Base-by-base conservation (phyloP, 2,797 vertebrate species). In the Coilia nasus region DNA sequence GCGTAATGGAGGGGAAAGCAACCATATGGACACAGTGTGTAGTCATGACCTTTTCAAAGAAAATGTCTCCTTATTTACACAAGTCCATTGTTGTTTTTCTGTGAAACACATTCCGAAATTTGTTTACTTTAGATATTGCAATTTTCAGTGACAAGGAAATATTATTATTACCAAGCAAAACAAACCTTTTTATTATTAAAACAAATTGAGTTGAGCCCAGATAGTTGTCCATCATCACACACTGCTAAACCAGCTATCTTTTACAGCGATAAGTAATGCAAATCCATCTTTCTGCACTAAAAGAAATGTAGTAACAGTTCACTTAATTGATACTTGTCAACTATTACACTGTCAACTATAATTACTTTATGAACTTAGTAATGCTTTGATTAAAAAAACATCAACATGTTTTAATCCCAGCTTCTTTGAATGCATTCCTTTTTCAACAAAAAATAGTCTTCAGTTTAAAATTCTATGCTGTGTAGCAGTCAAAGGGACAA, bases 11-110 rank as follows among this genome's bases (percentile, higher is more conserved):
- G 71, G 31, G 71, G 71, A 78, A 78, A 44, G 71, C 71, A 0
- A 78, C 71, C 71, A 78, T 78, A 78, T 78, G 71, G 71, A 21
- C 71, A n/a, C 71, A 64, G 60, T 78, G 71, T 78, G 71, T 44
- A 78, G 14, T 41, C 15, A 78, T 78, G 71, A 78, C 71, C 71
- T 78, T 78, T 78, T 31, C 35, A 17, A 6, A 17, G 35, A 78
- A 78, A 78, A 78, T 11, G 41, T 41, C 31, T 78, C 6, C 35
- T 21, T 78, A 78, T 78, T 78, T 78, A 44, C 31, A 78, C 35
- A 78, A 17, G 19, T 15, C 6, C 6, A 28, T 71, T 71, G 25
- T 31, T 71, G 25, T 64, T 11, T 25, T 64, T 14, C 25, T 31
- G 25, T 31, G 11, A 28, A 71, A 14, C 4, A 31, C 28, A 71